A percentile compares a stretch with the other conserved stretches of the same genome.
Evolutionary conservation across 2,797 vertebrate genomes (phyloP).

Genomic region (Graptemys geographica): DNA sequence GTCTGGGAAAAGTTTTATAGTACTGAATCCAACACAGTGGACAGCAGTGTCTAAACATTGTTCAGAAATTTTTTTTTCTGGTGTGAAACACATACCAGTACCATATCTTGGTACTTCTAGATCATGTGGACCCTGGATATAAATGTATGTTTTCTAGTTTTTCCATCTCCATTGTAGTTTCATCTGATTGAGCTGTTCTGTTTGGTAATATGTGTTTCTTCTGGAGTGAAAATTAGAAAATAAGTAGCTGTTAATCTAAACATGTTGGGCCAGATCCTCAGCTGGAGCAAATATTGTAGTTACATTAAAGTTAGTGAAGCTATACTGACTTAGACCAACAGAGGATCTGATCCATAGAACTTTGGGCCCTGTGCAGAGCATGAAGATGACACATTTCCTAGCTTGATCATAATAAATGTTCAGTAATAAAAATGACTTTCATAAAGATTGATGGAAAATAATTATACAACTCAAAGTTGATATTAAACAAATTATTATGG

Average conservation of each 20-base stretch:
- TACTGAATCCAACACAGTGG: background rate
- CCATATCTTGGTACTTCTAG: background rate
- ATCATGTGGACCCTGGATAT: background rate
- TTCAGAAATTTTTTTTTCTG: constrained; percentile 22
- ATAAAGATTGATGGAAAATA: background rate
- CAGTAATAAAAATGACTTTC: background rate
- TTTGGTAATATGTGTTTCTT: background rate
- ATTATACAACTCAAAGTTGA: background rate
- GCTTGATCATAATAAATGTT: background rate
- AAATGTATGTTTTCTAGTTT: background rate
- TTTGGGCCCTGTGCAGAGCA: background rate
- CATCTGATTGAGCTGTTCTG: background rate
- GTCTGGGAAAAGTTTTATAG: background rate
- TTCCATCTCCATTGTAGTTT: background rate
- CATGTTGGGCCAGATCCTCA: background rate
- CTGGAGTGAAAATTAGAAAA: background rate
- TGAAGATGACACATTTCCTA: constrained; percentile 24
- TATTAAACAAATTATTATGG: background rate
- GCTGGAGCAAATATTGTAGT: constrained; percentile 17
- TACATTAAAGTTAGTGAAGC: background rate
- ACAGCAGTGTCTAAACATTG: background rate
- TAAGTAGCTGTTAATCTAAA: background rate
- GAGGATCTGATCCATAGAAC: background rate
- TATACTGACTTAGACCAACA: background rate
- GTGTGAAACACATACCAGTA: constrained; percentile 55